Percentiles rank a stretch among this genome's conserved stretches.
Conservation (phyloP, 2,797 vertebrate species). For the Fratercula arctica region DNA sequence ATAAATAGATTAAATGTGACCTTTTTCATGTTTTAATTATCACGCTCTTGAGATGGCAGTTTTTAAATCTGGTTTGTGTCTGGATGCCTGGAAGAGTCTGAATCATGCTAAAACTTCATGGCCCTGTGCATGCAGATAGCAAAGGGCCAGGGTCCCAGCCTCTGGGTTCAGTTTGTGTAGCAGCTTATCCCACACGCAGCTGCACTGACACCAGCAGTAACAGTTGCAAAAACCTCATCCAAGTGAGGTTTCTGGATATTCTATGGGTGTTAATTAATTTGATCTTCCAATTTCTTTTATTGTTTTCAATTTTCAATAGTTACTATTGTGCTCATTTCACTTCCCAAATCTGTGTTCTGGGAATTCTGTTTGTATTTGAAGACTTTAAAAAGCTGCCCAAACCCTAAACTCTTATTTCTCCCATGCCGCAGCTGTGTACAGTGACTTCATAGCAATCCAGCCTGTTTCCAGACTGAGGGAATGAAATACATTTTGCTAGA, state of each 20-base stretch:
- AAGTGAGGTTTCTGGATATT: background rate
- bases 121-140: background rate
- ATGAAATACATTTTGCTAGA: slow-evolving; percentile 45
- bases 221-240: background rate
- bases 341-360: background rate
- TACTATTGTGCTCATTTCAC: background rate
- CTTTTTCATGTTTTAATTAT: background rate
- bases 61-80: background rate
- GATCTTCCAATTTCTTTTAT: background rate
- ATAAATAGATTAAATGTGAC: background rate
- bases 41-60: background rate
- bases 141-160: background rate
- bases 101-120: background rate
- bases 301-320: background rate
- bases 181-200: background rate
- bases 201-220: background rate
- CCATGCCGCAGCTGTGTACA: slow-evolving; percentile 8
- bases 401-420: slow-evolving; percentile 20
- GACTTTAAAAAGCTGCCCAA: slow-evolving; percentile 55
- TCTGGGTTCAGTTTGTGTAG: background rate
- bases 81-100: background rate
- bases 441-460: slow-evolving; percentile 51
- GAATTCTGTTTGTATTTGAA: slow-evolving; percentile 38
- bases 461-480: slow-evolving; percentile 3
- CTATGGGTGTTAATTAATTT: background rate